Conservation (phyloP, 2,113 vertebrate genomes). For the Peromyscus californicus region DNA sequence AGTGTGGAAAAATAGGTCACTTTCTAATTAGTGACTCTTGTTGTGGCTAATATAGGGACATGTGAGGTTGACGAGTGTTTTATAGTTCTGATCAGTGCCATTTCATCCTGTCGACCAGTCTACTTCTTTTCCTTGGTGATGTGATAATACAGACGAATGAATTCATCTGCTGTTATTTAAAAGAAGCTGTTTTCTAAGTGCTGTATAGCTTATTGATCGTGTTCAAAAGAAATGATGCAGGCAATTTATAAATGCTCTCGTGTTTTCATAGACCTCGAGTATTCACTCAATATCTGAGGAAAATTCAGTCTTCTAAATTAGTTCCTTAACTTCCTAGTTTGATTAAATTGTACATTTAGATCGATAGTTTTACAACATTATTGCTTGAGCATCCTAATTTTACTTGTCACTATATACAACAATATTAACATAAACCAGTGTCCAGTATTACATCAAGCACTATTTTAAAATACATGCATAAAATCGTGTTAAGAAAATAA, state of each 20-base stretch:
- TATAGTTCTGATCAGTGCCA: not conserved
- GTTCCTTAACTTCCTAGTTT: not conserved
- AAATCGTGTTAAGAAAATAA: conserved; percentile 16
- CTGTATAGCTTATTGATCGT: conserved; percentile 24
- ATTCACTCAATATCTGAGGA: conserved; percentile 28
- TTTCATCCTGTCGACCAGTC: conserved; percentile 12
- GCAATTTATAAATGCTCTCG: not conserved
- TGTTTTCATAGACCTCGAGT: conserved; percentile 44
- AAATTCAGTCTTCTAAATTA: conserved; percentile 6
- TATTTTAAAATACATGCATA: conserved; percentile 50
- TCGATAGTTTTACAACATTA: conserved; percentile 18
- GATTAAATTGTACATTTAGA: conserved; percentile 34
- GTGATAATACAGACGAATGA: not conserved
- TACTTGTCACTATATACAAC: not conserved
- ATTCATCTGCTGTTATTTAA: conserved; percentile 42
- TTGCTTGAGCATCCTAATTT: conserved; percentile 6
- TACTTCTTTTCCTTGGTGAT: conserved; percentile 31
- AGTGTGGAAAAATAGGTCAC: not conserved
- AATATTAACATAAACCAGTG: not conserved
- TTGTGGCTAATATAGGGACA: conserved; percentile 4
- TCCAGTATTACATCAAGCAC: conserved; percentile 26
- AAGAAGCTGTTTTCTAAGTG: conserved; percentile 36
- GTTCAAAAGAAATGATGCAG: conserved; percentile 13
- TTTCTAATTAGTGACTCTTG: not conserved
- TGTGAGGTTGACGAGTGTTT: conserved; percentile 17